Percentiles rank a stretch among this genome's conserved stretches.
Conservation (phyloP, 2,113 vertebrate genomes). For the Amazona vittata region DNA sequence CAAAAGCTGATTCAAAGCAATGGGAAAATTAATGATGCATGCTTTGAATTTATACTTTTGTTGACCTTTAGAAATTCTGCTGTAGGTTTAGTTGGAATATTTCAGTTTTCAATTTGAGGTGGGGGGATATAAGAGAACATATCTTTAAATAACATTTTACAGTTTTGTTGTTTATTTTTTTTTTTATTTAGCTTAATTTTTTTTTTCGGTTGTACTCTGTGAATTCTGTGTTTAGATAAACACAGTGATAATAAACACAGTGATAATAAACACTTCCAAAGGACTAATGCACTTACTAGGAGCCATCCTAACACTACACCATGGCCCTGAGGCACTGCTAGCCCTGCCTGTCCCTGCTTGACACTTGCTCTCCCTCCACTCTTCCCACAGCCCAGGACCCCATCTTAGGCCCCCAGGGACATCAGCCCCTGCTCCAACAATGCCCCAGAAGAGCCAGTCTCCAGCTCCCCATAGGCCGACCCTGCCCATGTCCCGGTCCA, state of each 20-base stretch:
- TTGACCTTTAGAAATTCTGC: neutral
- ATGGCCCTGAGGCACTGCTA: neutral
- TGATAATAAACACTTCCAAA: neutral
- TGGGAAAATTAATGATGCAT: neutral
- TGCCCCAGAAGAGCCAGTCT: neutral
- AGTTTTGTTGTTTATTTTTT: neutral
- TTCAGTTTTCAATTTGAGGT: neutral
- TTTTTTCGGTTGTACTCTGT: neutral
- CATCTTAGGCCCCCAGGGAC: neutral
- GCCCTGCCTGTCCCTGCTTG: neutral
- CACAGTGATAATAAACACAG: neutral
- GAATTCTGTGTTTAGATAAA: neutral
- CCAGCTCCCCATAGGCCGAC: neutral
- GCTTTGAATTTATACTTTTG: neutral
- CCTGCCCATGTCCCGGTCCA: fast-evolving
- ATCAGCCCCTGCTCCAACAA: neutral
- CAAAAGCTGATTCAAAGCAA: neutral
- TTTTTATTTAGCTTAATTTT: neutral
- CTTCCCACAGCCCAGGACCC: fast-evolving
- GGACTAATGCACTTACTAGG: neutral
- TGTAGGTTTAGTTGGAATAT: neutral
- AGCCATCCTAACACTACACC: neutral
- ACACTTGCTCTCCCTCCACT: fast-evolving
- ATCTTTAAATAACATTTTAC: neutral
- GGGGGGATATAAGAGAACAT: neutral